Evolutionary conservation across 1,140 invertebrate genomes (phyloP).

Genomic region (Hyposmocoma kahamanoa): DNA sequence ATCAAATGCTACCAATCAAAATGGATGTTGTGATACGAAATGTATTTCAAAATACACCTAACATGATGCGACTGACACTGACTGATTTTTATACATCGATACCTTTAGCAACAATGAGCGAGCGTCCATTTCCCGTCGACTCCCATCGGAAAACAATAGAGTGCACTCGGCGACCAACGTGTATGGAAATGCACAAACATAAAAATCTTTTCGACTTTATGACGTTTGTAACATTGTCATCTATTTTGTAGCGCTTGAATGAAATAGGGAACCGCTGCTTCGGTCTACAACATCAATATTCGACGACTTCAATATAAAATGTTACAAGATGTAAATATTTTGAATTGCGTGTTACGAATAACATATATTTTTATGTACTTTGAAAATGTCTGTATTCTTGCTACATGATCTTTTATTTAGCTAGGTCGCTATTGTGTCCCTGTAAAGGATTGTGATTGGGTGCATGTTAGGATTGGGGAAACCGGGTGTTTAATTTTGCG

Average conservation of each 20-base stretch:
- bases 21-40: too few relatives aligned
- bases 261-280: not conserved
- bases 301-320: too few relatives aligned
- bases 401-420: too few relatives aligned
- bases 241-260: slow-evolving; percentile 1
- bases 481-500: slow-evolving; percentile 54
- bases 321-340: too few relatives aligned
- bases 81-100: not conserved
- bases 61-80: not conserved
- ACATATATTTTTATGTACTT: too few relatives aligned
- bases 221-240: slow-evolving; percentile 21
- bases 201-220: slow-evolving; percentile 25
- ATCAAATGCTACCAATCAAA: too few relatives aligned
- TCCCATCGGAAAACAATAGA: slow-evolving; percentile 42
- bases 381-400: too few relatives aligned
- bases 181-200: slow-evolving; percentile 21
- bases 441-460: too few relatives aligned
- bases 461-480: slow-evolving; percentile 17
- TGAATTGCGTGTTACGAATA: too few relatives aligned
- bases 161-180: slow-evolving; percentile 23
- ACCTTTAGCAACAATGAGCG: not conserved
- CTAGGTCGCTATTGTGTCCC: too few relatives aligned
- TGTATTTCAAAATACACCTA: not conserved
- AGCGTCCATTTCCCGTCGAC: slow-evolving; percentile 35
- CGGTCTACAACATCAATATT: too few relatives aligned